Evolutionary conservation across 2,888 invertebrate species (phyloP), one percentile per base, ranked within the genome.

Genomic region (Lymantria monacha): DNA sequence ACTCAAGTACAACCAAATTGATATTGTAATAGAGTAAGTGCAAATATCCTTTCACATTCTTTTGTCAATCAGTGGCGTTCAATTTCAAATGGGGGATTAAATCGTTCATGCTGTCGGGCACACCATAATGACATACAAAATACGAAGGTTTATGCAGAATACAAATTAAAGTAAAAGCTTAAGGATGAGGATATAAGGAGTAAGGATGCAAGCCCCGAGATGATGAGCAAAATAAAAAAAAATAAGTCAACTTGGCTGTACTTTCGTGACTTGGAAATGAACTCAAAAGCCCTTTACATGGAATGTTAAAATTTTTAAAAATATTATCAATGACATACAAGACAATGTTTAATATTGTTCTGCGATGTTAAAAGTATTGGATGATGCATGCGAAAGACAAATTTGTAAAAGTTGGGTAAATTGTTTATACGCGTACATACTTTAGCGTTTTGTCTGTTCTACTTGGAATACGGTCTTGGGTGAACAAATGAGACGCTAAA

Each of bases 1-100:
- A 64, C 61, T 64, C 76, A 81, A 88, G 87, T 89, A 88, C 88
- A 88, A 88, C 86, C 89, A 87, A 87, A 86, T 87, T 81, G 83
- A 81, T 73, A n/a, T 69, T 66, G 69, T 56, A n/a, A n/a, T n/a
- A n/a, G n/a, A n/a, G 65, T 62, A 57, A 57, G 49, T 51, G 55
- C 49, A 52, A 59, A 69, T 63, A 31, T 13, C 53, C 62, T 63
- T 64, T 55, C 53, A 58, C 47, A 53, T 48, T 41, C 38, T 49
- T 53, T 50, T 42, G 48, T n/a, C 56, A 42, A 48, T 44, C 57
- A 53, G 54, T 41, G 7, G 7, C n/a, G 7, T 7, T 38, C 38
- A n/a, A 38, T 12, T 7, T 38, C 9, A 3, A n/a, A 12, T 38
- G 7, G n/a, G 9, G 11, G 11, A 51, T 49, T 43, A 41, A 48